Conservation (phyloP, 2,888 invertebrate genomes). For the Megaustenia siamemsis region DNA sequence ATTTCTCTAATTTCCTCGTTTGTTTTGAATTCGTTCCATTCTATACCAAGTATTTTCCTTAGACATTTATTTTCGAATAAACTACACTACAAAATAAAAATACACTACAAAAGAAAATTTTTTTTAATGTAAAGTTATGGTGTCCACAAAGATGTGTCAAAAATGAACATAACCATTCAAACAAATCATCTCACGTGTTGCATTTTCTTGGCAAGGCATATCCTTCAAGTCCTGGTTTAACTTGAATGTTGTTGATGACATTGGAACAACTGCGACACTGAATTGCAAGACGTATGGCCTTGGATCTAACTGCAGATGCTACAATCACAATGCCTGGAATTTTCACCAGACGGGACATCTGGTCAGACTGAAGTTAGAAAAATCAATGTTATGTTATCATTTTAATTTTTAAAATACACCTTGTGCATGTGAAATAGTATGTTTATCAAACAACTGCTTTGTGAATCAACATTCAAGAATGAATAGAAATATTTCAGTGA, state of each 20-base stretch:
- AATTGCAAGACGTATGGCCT: slow-evolving; percentile 95
- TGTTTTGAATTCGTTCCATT: too few relatives aligned
- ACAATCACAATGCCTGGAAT: slow-evolving; percentile 97
- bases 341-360: slow-evolving; percentile 95
- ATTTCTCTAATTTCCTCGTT: too few relatives aligned
- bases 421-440: too few relatives aligned
- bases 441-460: too few relatives aligned
- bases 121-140: not conserved
- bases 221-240: slow-evolving; percentile 97
- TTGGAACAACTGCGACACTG: slow-evolving; percentile 96
- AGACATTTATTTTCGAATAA: too few relatives aligned
- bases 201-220: slow-evolving; percentile 97
- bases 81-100: too few relatives aligned
- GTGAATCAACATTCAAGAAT: too few relatives aligned
- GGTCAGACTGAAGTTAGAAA: slow-evolving; percentile 87
- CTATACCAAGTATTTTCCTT: too few relatives aligned
- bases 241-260: slow-evolving; percentile 91
- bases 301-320: slow-evolving; percentile 95
- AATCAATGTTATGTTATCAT: too few relatives aligned
- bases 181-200: slow-evolving; percentile 84
- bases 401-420: too few relatives aligned
- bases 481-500: too few relatives aligned
- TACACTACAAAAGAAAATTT: not conserved
- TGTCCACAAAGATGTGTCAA: not conserved
- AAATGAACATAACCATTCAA: not conserved